These are phyloP conservation scores for Acestrorhynchus altus DNA, from an alignment of 2,797 vertebrate genomes.

Conservation along the genomic window DNA sequence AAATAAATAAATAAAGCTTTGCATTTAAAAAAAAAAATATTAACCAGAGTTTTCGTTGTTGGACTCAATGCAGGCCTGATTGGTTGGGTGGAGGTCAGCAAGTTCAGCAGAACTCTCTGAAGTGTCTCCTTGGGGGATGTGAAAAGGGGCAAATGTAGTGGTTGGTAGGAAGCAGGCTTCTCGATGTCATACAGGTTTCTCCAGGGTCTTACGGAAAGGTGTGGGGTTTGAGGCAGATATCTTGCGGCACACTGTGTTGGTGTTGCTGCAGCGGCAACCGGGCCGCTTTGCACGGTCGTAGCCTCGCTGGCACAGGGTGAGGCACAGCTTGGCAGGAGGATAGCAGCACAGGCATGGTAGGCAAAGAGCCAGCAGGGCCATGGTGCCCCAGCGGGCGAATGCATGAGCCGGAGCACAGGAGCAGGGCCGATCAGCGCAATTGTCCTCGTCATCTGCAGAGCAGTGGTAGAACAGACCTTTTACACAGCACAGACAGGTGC, in stretches of 20 bases:
- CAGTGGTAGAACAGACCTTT: slow-evolving; percentile 98
- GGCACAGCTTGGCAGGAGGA: slow-evolving; percentile 92
- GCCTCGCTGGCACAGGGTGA: slow-evolving; percentile 89
- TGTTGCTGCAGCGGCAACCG: slow-evolving; percentile 95
- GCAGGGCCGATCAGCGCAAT: slow-evolving; percentile 95
- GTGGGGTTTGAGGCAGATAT: slow-evolving; percentile 82
- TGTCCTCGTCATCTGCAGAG: slow-evolving; percentile 93
- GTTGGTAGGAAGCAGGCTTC: neutral
- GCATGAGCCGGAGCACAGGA: slow-evolving; percentile 86
- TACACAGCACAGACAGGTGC: slow-evolving; percentile 94
- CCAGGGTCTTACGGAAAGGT: slow-evolving; percentile 87
- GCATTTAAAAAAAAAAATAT: slow-evolving; percentile 21
- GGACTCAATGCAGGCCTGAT: slow-evolving; percentile 48
- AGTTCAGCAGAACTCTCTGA: slow-evolving; percentile 39
- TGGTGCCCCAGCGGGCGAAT: slow-evolving; percentile 90
- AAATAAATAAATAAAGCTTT: slow-evolving; percentile 73
- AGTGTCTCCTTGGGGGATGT: slow-evolving; percentile 40
- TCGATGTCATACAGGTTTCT: slow-evolving; percentile 93
- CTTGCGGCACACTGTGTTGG: slow-evolving; percentile 96
- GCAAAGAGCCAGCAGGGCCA: slow-evolving; percentile 88
- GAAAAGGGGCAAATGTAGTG: slow-evolving; percentile 15
- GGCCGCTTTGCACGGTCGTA: slow-evolving; percentile 89
- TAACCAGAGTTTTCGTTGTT: slow-evolving; percentile 38
- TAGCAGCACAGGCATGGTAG: slow-evolving; percentile 99
- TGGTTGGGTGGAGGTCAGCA: slow-evolving; percentile 48